Evolutionary conservation across 2,888 invertebrate genomes (phyloP), one percentile per base, ranked within the genome.

Genomic region (Drosophila gaucha): DNA sequence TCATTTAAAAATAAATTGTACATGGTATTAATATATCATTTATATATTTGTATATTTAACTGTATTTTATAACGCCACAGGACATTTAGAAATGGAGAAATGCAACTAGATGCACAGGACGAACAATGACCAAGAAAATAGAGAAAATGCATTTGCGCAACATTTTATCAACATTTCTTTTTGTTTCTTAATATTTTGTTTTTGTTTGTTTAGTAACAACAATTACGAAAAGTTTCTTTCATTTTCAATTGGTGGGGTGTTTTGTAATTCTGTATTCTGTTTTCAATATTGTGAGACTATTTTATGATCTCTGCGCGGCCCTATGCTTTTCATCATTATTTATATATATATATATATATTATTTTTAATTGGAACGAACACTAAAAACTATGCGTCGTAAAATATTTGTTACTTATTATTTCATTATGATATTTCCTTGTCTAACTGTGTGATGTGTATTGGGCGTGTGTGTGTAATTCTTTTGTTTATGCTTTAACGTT

Each of bases 301-400:
- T 46, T 60, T 31, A 46, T 66, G 50, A 62, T 72, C 67, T 70
- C 43, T 67, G 67, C 55, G 73, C 80, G 66, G 66, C 72, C 59
- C 68, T 58, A 58, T 56, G 55, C 38, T 68, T 49, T n/a, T 52
- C 12, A 55, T 55, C 51, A 24, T 44, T 58, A 31, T 33, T 35
- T 28, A 14, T 26, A 10, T 54, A 49, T 33, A 41, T 24, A 14
- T n/a, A 41, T 26, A 41, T 41, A 18, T 55, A 30, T 55, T 62
- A 46, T 35, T 74, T 67, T 56, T 58, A 64, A 66, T 75, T 78
- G 77, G 77, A 87, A 82, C 77, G 79, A 86, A 88, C 79, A 79
- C 83, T 82, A 80, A 84, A 78, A 82, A 83, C 80, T 80, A 78
- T 74, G 87, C 77, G 66, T 67, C 68, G 70, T 74, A 88, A 88